A percentile compares a stretch with the other conserved stretches of the same genome.
phyloP scores from a whole-genome alignment of 2,888 invertebrate genomes.

The Lymantria dispar region DNA sequence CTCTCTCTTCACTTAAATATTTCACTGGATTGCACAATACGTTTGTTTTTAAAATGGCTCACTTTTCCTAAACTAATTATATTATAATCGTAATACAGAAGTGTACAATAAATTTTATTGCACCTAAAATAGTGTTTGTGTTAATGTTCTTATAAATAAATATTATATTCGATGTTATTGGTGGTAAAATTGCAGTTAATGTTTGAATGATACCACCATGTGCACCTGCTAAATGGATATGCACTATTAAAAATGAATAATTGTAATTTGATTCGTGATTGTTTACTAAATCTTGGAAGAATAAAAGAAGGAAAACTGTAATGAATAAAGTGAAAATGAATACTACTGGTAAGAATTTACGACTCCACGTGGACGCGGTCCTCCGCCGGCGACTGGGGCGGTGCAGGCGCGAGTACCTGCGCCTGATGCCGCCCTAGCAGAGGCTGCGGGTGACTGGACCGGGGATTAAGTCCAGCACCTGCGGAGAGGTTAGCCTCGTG shows the following conservation, averaged over 20 bases:
- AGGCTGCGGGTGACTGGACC: too few relatives aligned
- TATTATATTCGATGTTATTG: slow-evolving; percentile 42
- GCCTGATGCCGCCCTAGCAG: too few relatives aligned
- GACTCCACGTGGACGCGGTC: too few relatives aligned
- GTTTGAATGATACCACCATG: slow-evolving; percentile 38
- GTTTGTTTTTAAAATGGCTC: slow-evolving; percentile 82
- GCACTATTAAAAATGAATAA: slow-evolving; percentile 48
- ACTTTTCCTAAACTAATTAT: slow-evolving; percentile 68
- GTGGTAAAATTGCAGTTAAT: slow-evolving; percentile 48
- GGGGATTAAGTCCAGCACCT: too few relatives aligned
- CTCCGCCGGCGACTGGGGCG: too few relatives aligned
- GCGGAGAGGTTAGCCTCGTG: too few relatives aligned
- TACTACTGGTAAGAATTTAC: slow-evolving; percentile 28
- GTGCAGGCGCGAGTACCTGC: too few relatives aligned
- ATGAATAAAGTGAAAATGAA: not conserved
- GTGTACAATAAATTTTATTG: slow-evolving; percentile 58
- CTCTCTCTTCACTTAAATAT: slow-evolving; percentile 75
- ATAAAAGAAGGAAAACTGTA: slow-evolving; percentile 51
- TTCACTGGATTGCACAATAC: slow-evolving; percentile 79
- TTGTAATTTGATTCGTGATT: slow-evolving; percentile 32
- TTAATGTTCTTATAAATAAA: slow-evolving; percentile 48
- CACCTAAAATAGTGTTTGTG: slow-evolving; percentile 66
- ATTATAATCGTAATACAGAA: slow-evolving; percentile 50
- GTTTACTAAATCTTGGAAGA: slow-evolving; percentile 28
- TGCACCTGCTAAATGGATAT: slow-evolving; percentile 62